phyloP scores from a whole-genome alignment of 2,888 invertebrate genomes.

The Callimorpha dominula region DNA sequence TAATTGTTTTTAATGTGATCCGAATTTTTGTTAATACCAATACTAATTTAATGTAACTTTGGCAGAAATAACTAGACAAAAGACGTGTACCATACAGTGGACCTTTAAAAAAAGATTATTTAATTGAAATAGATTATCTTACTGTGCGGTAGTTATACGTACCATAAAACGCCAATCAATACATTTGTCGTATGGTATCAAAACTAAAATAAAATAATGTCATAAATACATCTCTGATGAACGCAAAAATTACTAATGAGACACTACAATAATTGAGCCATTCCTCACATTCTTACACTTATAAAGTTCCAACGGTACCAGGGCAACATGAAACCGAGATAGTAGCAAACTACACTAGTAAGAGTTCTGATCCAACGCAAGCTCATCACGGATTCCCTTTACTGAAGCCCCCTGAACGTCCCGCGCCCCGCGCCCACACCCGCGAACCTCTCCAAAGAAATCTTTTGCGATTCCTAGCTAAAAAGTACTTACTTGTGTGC shows the following conservation, averaged over 20 bases:
- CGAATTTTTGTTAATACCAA: too few species aligned
- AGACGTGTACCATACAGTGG: too few species aligned
- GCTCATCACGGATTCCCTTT: conserved; percentile 76
- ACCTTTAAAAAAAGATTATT: too few species aligned
- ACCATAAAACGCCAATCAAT: too few species aligned
- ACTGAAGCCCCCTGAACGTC: conserved; percentile 36
- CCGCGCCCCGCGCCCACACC: conserved; percentile 23
- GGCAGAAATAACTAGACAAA: too few species aligned
- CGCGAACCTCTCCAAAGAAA: conserved; percentile 52
- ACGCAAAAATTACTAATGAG: not conserved
- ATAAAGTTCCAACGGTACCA: conserved; percentile 35
- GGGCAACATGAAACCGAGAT: conserved; percentile 43
- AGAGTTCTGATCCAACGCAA: conserved; percentile 47
- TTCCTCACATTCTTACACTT: not conserved
- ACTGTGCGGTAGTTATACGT: too few species aligned
- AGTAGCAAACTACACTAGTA: conserved; percentile 38
- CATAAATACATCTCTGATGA: too few species aligned
- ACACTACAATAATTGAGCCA: not conserved
- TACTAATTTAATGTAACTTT: too few species aligned
- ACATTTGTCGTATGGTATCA: too few species aligned
- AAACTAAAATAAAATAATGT: too few species aligned
- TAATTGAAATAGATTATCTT: too few species aligned
- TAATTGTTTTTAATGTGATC: too few species aligned
- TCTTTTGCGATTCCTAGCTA: conserved; percentile 52
- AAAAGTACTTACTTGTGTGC: conserved; percentile 28